Conservation (phyloP, 1,140 invertebrate genomes). For the Philotrypesis tridentata region DNA sequence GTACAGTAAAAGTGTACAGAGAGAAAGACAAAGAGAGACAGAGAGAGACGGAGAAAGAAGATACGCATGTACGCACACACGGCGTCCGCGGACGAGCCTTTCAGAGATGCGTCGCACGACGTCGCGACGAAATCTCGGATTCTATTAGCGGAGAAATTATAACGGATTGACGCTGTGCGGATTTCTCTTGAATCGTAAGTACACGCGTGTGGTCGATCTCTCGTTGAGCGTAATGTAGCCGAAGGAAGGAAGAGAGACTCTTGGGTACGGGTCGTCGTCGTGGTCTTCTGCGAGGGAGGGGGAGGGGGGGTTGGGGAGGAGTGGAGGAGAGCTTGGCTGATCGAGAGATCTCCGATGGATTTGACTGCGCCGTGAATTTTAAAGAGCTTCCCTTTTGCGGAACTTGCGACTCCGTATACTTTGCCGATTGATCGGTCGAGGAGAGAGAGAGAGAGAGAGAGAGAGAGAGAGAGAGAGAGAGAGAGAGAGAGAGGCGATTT, state of each 20-base stretch:
- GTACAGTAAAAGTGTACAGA: no score
- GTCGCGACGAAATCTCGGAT: constrained; percentile 70
- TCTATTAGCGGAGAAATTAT: constrained; percentile 74
- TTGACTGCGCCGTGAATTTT: constrained; percentile 3
- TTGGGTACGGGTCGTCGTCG: no score
- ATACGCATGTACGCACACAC: no score
- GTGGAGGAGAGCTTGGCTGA: no score
- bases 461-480: no score
- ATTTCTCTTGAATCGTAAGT: constrained; percentile 73
- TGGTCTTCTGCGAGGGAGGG: no score
- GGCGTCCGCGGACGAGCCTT: background rate
- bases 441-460: no score
- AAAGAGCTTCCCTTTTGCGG: background rate
- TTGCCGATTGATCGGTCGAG: background rate
- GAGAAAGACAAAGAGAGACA: no score
- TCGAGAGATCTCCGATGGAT: background rate
- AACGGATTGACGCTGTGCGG: constrained; percentile 70
- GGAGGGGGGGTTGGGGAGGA: no score
- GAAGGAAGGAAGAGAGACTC: constrained; percentile 22
- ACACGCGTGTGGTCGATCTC: constrained; percentile 38
- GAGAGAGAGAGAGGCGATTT: no score
- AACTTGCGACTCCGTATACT: background rate
- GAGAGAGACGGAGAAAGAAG: background rate
- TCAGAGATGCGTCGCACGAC: constrained; percentile 66
- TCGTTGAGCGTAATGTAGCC: background rate